Conservation (phyloP, 2,797 vertebrate species). For the Platyrinchus mystaceus region DNA sequence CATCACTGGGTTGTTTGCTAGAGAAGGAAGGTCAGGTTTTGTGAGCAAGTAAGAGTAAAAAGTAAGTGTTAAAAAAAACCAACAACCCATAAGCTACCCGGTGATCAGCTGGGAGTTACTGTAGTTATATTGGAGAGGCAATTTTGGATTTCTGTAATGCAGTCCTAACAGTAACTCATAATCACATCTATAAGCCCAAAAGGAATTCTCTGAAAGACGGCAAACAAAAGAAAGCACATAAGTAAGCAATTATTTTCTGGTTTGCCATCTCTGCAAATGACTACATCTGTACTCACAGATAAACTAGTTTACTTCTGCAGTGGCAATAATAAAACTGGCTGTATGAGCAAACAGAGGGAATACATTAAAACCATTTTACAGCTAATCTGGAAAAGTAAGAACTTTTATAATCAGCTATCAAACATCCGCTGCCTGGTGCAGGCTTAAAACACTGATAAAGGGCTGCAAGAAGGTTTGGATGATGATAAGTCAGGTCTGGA, state of each 20-base stretch:
- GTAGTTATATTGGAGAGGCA: background rate
- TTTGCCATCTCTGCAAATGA: constrained; percentile 1
- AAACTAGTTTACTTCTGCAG: background rate
- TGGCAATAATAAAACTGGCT: background rate
- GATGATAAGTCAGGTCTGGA: background rate
- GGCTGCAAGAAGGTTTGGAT: background rate
- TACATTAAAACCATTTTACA: constrained; percentile 26
- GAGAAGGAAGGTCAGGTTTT: background rate
- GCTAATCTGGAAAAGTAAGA: constrained; percentile 16
- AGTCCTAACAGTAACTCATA: background rate
- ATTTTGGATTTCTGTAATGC: background rate
- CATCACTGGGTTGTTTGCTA: background rate
- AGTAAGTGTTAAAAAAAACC: background rate
- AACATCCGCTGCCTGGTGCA: background rate
- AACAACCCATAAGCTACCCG: background rate
- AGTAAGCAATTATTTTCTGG: constrained; percentile 10
- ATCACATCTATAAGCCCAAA: background rate
- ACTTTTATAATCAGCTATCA: constrained; percentile 20
- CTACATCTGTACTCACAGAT: constrained; percentile 6
- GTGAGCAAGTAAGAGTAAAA: background rate
- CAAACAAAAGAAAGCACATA: background rate
- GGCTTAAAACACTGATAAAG: constrained; percentile 17
- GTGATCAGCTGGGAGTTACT: background rate
- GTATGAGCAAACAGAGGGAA: constrained; percentile 18
- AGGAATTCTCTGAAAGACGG: background rate